Evolutionary conservation across 2,113 vertebrate species (phyloP).

Genomic region (Muntiacus reevesi): DNA sequence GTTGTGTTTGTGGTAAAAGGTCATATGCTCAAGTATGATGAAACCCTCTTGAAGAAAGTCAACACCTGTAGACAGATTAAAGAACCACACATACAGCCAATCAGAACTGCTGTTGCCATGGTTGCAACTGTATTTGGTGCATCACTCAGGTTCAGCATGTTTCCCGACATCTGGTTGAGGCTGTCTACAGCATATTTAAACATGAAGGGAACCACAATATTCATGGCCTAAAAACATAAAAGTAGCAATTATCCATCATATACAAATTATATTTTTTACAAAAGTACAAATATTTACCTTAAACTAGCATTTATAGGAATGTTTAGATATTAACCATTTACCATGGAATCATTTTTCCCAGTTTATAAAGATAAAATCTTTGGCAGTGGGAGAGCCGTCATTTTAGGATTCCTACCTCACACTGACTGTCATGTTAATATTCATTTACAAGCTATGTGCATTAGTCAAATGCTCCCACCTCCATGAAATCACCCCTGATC

Average conservation of each 20-base stretch:
- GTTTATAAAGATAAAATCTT: slow-evolving; percentile 42
- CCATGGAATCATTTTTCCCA: not conserved
- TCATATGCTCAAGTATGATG: slow-evolving; percentile 80
- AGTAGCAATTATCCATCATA: slow-evolving; percentile 64
- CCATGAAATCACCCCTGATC: not conserved
- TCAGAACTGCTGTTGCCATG: slow-evolving; percentile 94
- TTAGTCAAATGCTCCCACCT: not conserved
- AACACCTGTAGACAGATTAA: slow-evolving; percentile 77
- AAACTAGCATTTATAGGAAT: slow-evolving; percentile 24
- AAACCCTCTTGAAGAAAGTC: slow-evolving; percentile 71
- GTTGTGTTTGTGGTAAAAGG: slow-evolving; percentile 67
- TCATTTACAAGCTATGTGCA: slow-evolving; percentile 12
- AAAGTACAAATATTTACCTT: slow-evolving; percentile 20
- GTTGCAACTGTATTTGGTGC: slow-evolving; percentile 94
- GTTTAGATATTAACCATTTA: slow-evolving; percentile 40
- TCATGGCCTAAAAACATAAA: slow-evolving; percentile 90
- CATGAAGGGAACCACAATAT: slow-evolving; percentile 98
- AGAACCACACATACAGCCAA: slow-evolving; percentile 94
- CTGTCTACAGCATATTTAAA: slow-evolving; percentile 98
- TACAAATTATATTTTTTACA: slow-evolving; percentile 17
- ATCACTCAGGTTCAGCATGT: slow-evolving; percentile 92
- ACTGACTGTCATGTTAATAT: slow-evolving; percentile 6
- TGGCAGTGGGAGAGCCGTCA: not conserved
- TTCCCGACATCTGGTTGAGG: slow-evolving; percentile 97
- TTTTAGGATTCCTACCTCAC: slow-evolving; percentile 23